These are phyloP conservation scores for Sipunculus nudus DNA, from an alignment of 2,888 invertebrate genomes.

Conservation along the genomic window DNA sequence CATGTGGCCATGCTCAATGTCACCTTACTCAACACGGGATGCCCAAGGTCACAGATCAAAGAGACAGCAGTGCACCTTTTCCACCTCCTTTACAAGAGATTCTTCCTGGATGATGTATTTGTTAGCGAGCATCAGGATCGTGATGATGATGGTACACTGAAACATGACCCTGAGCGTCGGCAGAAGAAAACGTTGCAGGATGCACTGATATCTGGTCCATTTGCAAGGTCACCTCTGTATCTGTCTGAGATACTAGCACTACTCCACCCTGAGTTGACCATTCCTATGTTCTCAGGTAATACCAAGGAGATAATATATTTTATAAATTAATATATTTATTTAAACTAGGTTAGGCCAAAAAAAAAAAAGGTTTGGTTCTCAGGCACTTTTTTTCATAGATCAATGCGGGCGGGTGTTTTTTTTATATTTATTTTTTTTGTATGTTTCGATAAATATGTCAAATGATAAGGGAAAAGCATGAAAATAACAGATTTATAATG, in stretches of 20 bases:
- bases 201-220: conserved; percentile 76
- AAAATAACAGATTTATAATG: too few species aligned
- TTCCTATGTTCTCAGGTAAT: conserved; percentile 98
- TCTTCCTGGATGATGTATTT: conserved; percentile 77
- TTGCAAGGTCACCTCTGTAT: conserved; percentile 76
- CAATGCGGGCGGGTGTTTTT: too few species aligned
- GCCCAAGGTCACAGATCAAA: conserved; percentile 89
- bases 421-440: too few species aligned
- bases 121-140: not conserved
- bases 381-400: too few species aligned
- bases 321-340: too few species aligned
- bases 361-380: too few species aligned
- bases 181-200: conserved; percentile 58
- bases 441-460: too few species aligned
- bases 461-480: too few species aligned
- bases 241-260: conserved; percentile 85
- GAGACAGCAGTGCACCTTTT: conserved; percentile 93
- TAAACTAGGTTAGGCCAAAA: too few species aligned
- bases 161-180: conserved; percentile 3
- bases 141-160: not conserved
- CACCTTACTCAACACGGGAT: conserved; percentile 94
- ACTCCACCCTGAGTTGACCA: conserved; percentile 95
- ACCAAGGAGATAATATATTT: too few species aligned
- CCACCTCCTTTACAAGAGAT: conserved; percentile 89
- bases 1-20: conserved; percentile 98